A percentile compares a stretch with the other conserved stretches of the same genome.
Conservation (phyloP, 2,113 vertebrate genomes). For the Siphamia tubifer region DNA sequence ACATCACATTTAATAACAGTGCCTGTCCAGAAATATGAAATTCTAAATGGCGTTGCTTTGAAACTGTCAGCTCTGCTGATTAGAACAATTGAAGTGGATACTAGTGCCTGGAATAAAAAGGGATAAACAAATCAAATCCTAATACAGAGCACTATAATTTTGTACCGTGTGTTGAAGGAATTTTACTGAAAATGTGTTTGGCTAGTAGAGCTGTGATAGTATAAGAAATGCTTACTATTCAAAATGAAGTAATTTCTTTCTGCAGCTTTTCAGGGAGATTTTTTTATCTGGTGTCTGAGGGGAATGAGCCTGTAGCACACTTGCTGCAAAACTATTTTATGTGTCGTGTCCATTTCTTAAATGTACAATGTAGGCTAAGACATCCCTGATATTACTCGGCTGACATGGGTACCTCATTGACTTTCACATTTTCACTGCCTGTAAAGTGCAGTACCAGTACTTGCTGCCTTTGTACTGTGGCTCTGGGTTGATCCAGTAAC, state of each 20-base stretch:
- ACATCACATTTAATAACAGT: too few species aligned
- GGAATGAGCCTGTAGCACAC: not conserved
- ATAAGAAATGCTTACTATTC: not conserved
- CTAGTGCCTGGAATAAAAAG: not conserved
- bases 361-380: not conserved
- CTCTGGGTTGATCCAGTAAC: not conserved
- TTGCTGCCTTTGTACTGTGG: not conserved
- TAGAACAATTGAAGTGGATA: not conserved
- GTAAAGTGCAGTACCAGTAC: not conserved
- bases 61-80: not conserved
- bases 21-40: too few species aligned
- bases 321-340: not conserved
- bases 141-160: constrained; percentile 18
- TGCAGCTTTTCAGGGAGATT: not conserved
- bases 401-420: not conserved
- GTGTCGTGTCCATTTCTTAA: not conserved
- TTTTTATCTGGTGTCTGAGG: not conserved
- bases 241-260: not conserved
- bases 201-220: too few species aligned
- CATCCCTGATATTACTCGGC: not conserved
- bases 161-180: too few species aligned
- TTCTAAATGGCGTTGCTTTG: not conserved
- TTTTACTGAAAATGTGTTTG: not conserved
- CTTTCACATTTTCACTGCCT: not conserved
- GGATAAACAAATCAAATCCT: constrained; percentile 3